phyloP scores from a whole-genome alignment of 2,888 invertebrate species.

The Nematopogon swammerdamellus region DNA sequence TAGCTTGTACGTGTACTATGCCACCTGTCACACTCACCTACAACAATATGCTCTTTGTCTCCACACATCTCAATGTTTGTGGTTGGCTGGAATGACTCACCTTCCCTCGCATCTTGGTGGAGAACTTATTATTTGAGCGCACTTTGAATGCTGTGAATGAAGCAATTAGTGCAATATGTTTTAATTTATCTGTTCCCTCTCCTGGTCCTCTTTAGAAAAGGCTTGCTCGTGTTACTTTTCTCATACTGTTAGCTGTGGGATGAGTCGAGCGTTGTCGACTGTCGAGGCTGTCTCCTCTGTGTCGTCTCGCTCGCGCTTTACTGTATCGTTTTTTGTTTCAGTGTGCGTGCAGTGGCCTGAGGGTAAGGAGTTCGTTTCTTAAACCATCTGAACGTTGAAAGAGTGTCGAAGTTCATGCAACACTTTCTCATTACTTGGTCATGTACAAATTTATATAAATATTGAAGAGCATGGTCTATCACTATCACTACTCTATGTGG shows the following conservation, averaged over 20 bases:
- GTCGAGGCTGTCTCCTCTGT: not conserved
- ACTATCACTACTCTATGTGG: constrained; percentile 42
- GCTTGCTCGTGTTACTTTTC: not conserved
- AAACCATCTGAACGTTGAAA: not conserved
- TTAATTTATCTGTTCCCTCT: not conserved
- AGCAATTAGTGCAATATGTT: not conserved
- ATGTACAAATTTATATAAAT: constrained; percentile 44
- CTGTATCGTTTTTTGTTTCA: constrained; percentile 56
- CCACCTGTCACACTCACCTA: not conserved
- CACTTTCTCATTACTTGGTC: constrained; percentile 19
- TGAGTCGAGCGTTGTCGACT: not conserved
- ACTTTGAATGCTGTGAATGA: not conserved
- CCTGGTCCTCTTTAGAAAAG: not conserved
- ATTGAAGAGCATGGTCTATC: constrained; percentile 45
- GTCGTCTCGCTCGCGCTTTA: not conserved
- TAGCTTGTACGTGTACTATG: no score
- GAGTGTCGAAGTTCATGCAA: not conserved
- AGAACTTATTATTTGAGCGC: not conserved
- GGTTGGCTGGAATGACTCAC: not conserved
- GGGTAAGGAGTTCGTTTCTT: constrained; percentile 56
- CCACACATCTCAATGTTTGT: not conserved
- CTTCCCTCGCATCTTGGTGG: not conserved
- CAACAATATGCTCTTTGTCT: not conserved
- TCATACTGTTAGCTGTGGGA: not conserved
- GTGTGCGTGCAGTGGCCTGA: constrained; percentile 92